phyloP scores from a whole-genome alignment of 2,797 vertebrate species.

The Corythornis leucogaster region DNA sequence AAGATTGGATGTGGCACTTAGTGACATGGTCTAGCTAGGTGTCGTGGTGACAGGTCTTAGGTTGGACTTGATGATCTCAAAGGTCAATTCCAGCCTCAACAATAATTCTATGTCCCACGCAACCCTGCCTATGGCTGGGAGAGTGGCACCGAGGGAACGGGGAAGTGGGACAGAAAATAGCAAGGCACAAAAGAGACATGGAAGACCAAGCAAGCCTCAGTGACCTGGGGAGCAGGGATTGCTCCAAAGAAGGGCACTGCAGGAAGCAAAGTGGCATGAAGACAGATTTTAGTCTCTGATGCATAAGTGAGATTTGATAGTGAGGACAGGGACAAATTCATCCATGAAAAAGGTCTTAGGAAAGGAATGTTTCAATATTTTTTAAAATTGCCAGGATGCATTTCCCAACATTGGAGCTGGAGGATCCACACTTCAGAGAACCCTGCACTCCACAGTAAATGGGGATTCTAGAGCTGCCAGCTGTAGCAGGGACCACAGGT shows the following conservation, averaged over 20 bases:
- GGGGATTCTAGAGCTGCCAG: background rate
- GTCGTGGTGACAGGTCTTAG: too few relatives aligned
- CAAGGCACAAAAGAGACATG: accelerated
- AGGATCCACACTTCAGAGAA: background rate
- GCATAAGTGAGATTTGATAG: background rate
- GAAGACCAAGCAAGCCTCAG: accelerated
- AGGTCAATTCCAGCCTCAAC: too few relatives aligned
- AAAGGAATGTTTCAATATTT: background rate
- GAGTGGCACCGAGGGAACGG: accelerated
- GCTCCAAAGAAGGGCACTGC: background rate
- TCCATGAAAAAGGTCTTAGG: background rate
- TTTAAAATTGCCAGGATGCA: accelerated
- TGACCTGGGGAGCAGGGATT: too few relatives aligned
- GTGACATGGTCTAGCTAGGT: too few relatives aligned
- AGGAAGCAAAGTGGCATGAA: background rate
- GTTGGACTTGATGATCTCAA: too few relatives aligned
- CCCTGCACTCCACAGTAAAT: accelerated
- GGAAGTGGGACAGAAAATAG: background rate
- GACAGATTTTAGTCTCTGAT: background rate
- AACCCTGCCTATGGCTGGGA: background rate
- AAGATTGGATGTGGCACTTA: too few relatives aligned
- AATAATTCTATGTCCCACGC: too few relatives aligned
- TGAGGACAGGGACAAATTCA: background rate
- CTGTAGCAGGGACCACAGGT: accelerated
- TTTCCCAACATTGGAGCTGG: background rate